Percentiles rank a stretch among this genome's conserved stretches.
These are phyloP conservation scores for Andrena haemorrhoa DNA, from an alignment of 2,888 invertebrate species.

Conservation along the genomic window DNA sequence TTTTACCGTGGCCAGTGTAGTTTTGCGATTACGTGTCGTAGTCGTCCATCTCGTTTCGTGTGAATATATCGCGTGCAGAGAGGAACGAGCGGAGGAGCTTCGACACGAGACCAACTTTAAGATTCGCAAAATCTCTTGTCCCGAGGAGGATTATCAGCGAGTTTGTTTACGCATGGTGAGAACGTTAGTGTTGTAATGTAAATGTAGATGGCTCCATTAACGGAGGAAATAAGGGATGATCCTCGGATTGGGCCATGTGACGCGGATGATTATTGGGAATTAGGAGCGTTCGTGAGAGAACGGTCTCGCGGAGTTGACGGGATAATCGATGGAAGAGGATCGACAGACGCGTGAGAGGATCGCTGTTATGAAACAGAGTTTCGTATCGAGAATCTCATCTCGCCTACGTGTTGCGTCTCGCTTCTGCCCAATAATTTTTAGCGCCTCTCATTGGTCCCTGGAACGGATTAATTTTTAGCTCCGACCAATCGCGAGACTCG, in stretches of 20 bases:
- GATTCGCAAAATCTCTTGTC: slow-evolving; percentile 29
- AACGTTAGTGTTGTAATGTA: slow-evolving; percentile 52
- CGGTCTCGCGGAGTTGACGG: not conserved
- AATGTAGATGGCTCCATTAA: slow-evolving; percentile 66
- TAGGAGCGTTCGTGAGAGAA: not conserved
- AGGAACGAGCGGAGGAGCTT: slow-evolving; percentile 12
- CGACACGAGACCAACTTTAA: slow-evolving; percentile 40
- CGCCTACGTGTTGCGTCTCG: slow-evolving; percentile 9
- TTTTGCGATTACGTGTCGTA: slow-evolving; percentile 37
- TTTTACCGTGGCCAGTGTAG: slow-evolving; percentile 32
- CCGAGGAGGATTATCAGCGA: slow-evolving; percentile 57
- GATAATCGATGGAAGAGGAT: not conserved
- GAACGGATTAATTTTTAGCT: slow-evolving; percentile 38
- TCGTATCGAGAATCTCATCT: slow-evolving; percentile 11
- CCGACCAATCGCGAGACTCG: slow-evolving; percentile 46
- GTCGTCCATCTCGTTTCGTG: slow-evolving; percentile 54
- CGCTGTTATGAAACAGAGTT: not conserved
- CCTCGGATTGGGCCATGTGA: slow-evolving; percentile 32
- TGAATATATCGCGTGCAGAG: slow-evolving; percentile 13
- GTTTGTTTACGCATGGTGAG: slow-evolving; percentile 68
- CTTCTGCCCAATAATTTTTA: slow-evolving; percentile 1
- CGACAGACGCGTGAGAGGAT: not conserved
- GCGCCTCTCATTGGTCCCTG: slow-evolving; percentile 36
- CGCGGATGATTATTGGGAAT: slow-evolving; percentile 2
- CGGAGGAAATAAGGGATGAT: slow-evolving; percentile 57